These are phyloP conservation scores for Phyto melanocephala DNA, from an alignment of 2,888 invertebrate genomes.

Conservation along the genomic window DNA sequence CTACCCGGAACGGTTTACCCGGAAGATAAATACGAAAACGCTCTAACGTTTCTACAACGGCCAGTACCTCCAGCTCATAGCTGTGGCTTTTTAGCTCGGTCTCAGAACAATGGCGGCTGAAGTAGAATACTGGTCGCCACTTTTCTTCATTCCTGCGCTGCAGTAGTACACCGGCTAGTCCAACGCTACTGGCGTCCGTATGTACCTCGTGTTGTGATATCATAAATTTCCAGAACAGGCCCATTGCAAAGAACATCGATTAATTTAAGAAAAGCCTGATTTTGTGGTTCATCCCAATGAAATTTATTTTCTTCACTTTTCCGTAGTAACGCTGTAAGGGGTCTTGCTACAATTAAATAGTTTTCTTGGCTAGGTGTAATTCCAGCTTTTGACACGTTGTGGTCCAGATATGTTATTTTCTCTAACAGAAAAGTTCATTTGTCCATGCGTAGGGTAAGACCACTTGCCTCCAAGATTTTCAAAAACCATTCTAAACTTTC, in stretches of 20 bases:
- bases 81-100: slow-evolving; percentile 52
- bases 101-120: slow-evolving; percentile 58
- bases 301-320: too few species aligned
- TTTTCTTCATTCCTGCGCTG: slow-evolving; percentile 45
- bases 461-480: slow-evolving; percentile 1
- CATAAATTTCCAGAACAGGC: slow-evolving; percentile 51
- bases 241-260: slow-evolving; percentile 17
- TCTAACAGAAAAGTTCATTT: slow-evolving; percentile 9
- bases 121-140: slow-evolving; percentile 63
- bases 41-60: too few species aligned
- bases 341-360: slow-evolving; percentile 47
- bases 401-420: slow-evolving; percentile 6
- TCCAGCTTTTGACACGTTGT: background rate
- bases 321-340: slow-evolving; percentile 8
- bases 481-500: slow-evolving; percentile 26
- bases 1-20: too few species aligned
- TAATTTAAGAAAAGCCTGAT: too few species aligned
- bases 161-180: too few species aligned
- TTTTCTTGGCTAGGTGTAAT: background rate
- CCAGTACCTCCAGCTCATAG: too few species aligned
- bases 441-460: slow-evolving; percentile 3
- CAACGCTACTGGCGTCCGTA: too few species aligned
- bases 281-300: too few species aligned
- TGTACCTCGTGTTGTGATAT: too few species aligned
- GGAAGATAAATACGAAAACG: too few species aligned